A percentile compares a stretch with the other conserved stretches of the same genome.
Conservation (phyloP, 2,888 invertebrate species). For the Ditylenchus weischeri region DNA sequence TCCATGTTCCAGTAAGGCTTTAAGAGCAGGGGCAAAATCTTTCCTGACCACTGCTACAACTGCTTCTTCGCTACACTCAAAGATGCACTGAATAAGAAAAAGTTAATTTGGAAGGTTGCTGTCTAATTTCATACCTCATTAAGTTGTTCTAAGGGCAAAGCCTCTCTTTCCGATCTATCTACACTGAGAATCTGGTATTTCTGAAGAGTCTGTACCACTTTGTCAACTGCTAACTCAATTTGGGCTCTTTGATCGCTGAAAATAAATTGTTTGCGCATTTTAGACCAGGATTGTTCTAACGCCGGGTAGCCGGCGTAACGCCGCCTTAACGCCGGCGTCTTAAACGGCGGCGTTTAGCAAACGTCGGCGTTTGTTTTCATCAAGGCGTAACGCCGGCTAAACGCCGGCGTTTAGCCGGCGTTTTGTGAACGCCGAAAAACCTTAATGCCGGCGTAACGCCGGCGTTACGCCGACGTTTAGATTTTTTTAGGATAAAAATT, state of each 20-base stretch:
- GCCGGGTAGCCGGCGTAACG: too few relatives aligned
- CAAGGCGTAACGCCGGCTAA: too few relatives aligned
- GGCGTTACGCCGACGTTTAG: too few relatives aligned
- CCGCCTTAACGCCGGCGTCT: too few relatives aligned
- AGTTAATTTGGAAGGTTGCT: not conserved
- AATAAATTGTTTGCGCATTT: conserved; percentile 10
- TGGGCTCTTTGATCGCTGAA: conserved; percentile 81
- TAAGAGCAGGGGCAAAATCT: conserved; percentile 81
- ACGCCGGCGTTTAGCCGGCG: too few relatives aligned
- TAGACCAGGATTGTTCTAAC: too few relatives aligned
- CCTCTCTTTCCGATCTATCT: conserved; percentile 31
- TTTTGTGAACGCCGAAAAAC: too few relatives aligned
- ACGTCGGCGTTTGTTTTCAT: too few relatives aligned
- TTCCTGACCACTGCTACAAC: conserved; percentile 84
- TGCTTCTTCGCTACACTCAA: conserved; percentile 69
- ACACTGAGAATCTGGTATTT: conserved; percentile 57
- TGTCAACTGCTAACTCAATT: conserved; percentile 79
- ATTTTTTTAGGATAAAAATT: too few relatives aligned
- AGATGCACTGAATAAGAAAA: conserved; percentile 44
- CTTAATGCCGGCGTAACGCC: too few relatives aligned
- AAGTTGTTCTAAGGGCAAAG: conserved; percentile 26
- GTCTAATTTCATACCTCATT: conserved; percentile 24
- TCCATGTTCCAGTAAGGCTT: conserved; percentile 91
- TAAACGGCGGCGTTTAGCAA: too few relatives aligned
- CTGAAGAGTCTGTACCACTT: conserved; percentile 64